Evolutionary conservation across 2,797 vertebrate genomes (phyloP).

Genomic region (Threskiornis aethiopicus): DNA sequence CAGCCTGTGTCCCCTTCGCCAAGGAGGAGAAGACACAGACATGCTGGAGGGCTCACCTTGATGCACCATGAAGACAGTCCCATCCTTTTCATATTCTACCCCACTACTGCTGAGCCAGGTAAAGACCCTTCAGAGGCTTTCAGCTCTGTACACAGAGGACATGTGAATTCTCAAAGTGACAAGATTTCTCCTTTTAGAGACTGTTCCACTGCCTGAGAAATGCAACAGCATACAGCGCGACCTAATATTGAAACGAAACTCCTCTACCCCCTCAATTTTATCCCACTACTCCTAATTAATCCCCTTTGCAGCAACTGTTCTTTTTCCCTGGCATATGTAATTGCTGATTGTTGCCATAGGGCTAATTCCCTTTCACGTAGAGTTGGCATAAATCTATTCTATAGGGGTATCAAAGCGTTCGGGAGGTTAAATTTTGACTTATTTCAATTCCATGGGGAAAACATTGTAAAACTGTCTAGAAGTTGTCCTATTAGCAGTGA

Average conservation of each 20-base stretch:
- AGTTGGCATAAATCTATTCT: not conserved
- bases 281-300: not conserved
- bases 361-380: not conserved
- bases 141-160: not conserved
- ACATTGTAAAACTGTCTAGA: not conserved
- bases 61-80: not conserved
- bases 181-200: not conserved
- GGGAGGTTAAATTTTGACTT: not conserved
- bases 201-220: not conserved
- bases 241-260: not conserved
- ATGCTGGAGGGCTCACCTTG: not conserved
- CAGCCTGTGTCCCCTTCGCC: fast-evolving
- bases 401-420: not conserved
- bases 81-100: not conserved
- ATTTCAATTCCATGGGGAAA: not conserved
- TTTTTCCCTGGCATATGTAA: not conserved
- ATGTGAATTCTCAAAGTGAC: not conserved
- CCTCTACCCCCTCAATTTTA: not conserved
- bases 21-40: not conserved
- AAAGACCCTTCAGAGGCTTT: not conserved
- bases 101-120: not conserved
- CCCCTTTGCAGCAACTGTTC: not conserved
- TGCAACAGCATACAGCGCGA: not conserved
- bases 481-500: not conserved
- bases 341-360: not conserved